These are phyloP conservation scores for Latheticus oryzae DNA, from an alignment of 2,888 invertebrate genomes.

Conservation along the genomic window DNA sequence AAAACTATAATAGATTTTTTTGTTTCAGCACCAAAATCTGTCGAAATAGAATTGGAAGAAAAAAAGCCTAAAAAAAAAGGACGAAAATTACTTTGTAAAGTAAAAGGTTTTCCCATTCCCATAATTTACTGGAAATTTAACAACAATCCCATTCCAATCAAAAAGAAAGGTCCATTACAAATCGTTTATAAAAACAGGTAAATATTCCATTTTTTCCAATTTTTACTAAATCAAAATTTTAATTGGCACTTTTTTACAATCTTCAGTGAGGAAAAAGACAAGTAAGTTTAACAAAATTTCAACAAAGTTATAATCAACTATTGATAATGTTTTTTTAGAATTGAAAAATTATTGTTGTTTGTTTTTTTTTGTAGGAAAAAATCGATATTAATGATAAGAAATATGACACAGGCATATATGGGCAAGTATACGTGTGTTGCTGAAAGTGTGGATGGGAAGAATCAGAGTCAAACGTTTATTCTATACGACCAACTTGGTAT, in stretches of 20 bases:
- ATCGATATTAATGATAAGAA: conserved; percentile 58
- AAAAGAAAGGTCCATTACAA: conserved; percentile 73
- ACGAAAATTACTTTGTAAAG: conserved; percentile 78
- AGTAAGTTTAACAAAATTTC: conserved; percentile 45
- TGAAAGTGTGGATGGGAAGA: conserved; percentile 74
- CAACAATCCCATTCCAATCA: no score
- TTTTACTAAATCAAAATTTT: conserved; percentile 19
- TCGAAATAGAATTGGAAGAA: conserved; percentile 41
- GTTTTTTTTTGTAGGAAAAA: conserved; percentile 74
- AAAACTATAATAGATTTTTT: conserved; percentile 22
- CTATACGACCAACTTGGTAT: no score
- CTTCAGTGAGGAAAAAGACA: conserved; percentile 46
- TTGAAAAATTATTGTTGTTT: conserved; percentile 36
- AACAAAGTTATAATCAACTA: neutral
- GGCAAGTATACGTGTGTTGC: conserved; percentile 87
- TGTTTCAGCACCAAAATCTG: conserved; percentile 55
- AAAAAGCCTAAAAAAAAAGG: conserved; percentile 40
- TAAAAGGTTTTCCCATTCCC: conserved; percentile 82
- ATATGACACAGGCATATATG: conserved; percentile 82
- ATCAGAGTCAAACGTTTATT: neutral
- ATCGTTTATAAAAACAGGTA: conserved; percentile 71
- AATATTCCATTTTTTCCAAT: conserved; percentile 7
- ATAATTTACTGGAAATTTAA: conserved; percentile 86
- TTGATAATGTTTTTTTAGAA: no score
- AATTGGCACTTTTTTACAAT: conserved; percentile 34